Evolutionary conservation across 2,797 vertebrate species (phyloP), one percentile per base, ranked within the genome.

Genomic region (Acanthurus tractus): DNA sequence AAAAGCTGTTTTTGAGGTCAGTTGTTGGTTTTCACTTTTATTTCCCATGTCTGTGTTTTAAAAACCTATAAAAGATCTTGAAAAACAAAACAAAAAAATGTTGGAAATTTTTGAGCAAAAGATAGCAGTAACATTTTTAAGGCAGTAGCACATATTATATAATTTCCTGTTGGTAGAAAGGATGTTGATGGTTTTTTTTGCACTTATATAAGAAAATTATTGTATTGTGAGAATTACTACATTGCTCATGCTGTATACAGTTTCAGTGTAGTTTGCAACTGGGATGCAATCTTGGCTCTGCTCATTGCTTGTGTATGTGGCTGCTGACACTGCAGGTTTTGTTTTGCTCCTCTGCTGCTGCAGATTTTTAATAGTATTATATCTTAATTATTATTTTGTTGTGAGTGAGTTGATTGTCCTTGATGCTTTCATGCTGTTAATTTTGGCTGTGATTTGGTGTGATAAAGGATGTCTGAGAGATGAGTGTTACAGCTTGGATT

Each of bases 321-420:
- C 56, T 17, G 56, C 72, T 42, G 29, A 48, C 42, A 3, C 38
- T 64, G 46, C 29, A 15, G 40, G 17, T n/a, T 57, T 58, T 50
- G 42, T 52, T 48, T 18, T 44, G 44, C 22, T 64, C 15, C 14
- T 50, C 1, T 23, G 50, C 53, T 59, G 61, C 53, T 46, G n/a
- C 57, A 63, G 22, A 6, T 14, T 18, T 52, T 36, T 38, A 44
- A n/a, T 54, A 17, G 15, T 36, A 38, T 53, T 14, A 44, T 9
- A 22, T 64, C 29, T 23, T 18, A 25, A 50, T 61, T 20, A 7
- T 23, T 52, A 50, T 29, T 13, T 14, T 53, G 8, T 42, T 49
- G 17, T 14, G 4, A 36, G n/a, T 7, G 46, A 58, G 25, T 44
- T 45, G 1, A n/a, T 75, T 36, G 29, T 25, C 23, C 17, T 59